These are phyloP conservation scores for Gymnobelideus leadbeateri DNA, from an alignment of 2,113 vertebrate genomes.

Conservation along the genomic window DNA sequence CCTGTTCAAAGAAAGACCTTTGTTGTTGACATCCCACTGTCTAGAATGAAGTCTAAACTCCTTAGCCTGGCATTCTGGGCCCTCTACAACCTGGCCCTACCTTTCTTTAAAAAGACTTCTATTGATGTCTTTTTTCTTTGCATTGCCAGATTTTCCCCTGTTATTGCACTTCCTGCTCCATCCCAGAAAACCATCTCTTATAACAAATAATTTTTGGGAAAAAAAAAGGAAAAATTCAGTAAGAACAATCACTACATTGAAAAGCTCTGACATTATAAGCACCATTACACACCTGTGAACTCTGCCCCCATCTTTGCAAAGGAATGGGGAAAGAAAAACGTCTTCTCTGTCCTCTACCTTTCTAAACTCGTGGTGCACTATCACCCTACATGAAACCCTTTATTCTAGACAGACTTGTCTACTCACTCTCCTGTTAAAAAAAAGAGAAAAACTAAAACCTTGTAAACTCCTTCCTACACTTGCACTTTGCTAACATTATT, in stretches of 20 bases:
- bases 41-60: background rate
- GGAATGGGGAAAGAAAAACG: background rate
- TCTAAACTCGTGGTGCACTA: background rate
- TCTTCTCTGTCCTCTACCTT: background rate
- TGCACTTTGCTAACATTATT: background rate
- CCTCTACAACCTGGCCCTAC: background rate
- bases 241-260: too few relatives aligned
- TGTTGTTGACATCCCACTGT: background rate
- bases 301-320: too few relatives aligned
- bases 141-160: background rate
- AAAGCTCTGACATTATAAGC: too few relatives aligned
- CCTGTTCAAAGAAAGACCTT: background rate
- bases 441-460: background rate
- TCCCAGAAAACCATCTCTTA: background rate
- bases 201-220: background rate
- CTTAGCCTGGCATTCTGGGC: background rate
- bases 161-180: background rate
- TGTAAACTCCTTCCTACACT: background rate
- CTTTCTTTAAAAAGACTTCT: background rate
- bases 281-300: too few relatives aligned
- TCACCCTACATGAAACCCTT: background rate
- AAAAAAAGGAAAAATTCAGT: background rate
- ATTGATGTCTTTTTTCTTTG: background rate
- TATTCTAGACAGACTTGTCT: background rate
- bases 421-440: background rate